Evolutionary conservation across 64 coral and sea anemone species (phyloP), one percentile per base, ranked within the genome.

Genomic region (Cladopsammia gracilis): DNA sequence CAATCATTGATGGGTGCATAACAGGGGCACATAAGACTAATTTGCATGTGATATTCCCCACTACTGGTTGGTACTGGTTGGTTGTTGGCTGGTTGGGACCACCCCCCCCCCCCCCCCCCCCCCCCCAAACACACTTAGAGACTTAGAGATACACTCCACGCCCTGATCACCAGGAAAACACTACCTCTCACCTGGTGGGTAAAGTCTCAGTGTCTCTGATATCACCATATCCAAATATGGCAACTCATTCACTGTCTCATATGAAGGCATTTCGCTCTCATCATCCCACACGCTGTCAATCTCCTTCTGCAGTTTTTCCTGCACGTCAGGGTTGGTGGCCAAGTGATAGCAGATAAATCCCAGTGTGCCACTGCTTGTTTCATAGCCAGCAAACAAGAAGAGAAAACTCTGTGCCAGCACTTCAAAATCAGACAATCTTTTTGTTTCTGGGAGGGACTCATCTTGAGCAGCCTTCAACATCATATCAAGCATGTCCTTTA

Each of bases 131-230:
- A 0, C 34, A 34, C 34, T 34, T 34, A 34, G 34, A 34, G 34
- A 54, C n/a, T n/a, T n/a, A n/a, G n/a, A n/a, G n/a, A n/a, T 90
- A 73, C 64, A 24, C 46, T n/a, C 88, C n/a, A n/a, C n/a, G 78
- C 70, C 42, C 25, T 8, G 7, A 15, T 45, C 10, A 73, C 2
- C 13, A 13, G 3, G 20, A 6, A 54, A 71, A 25, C 4, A 23
- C 42, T 82, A 48, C 53, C 24, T 7, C 45, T 70, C 24, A 90
- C 88, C 88, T 58, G 88, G 76, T 66, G 88, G 88, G 48, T 73
- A 90, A 43, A 90, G 61, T 18, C 88, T 90, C 43, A 90, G 88
- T 42, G 88, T 90, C 76, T 90, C 88, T 10, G 88, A 90, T 14
- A 90, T 81, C 43, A 90, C 88, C 88, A 90, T 90, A 47, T 81